A percentile compares a stretch with the other conserved stretches of the same genome.
Evolutionary conservation across 37 sponge, comb jelly and placozoan genomes (phyloP).

Genomic region (Oopsacas minuta): DNA sequence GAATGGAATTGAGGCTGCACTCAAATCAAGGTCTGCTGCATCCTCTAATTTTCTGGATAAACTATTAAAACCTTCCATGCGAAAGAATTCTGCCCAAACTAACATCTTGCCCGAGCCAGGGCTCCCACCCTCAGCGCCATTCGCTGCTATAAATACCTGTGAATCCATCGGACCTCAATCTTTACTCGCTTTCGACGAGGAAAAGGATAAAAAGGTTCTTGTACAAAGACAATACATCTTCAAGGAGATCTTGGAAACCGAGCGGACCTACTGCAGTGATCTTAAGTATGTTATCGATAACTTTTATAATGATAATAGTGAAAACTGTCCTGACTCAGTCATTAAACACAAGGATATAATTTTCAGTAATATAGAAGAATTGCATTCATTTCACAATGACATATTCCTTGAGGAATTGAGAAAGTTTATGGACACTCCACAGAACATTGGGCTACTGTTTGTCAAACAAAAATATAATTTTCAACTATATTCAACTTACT

Average conservation of each 20-base stretch:
- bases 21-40: not conserved
- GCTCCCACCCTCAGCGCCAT: not conserved
- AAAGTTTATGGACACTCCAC: not conserved
- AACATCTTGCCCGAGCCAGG: not conserved
- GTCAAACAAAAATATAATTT: slow-evolving; percentile 11
- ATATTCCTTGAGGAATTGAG: not conserved
- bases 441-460: not conserved
- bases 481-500: not conserved
- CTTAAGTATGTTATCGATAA: not conserved
- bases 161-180: not conserved
- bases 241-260: not conserved
- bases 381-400: not conserved
- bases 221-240: not conserved
- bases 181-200: not conserved
- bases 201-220: not conserved
- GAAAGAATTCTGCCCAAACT: not conserved
- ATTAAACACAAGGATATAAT: not conserved
- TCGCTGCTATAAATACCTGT: not conserved
- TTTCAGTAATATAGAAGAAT: slow-evolving; percentile 6
- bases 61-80: not conserved
- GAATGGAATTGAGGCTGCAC: not conserved
- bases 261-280: not conserved
- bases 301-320: not conserved
- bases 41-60: not conserved
- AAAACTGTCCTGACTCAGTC: not conserved